phyloP scores from a whole-genome alignment of 1,140 invertebrate species.

The Venturia canescens region DNA sequence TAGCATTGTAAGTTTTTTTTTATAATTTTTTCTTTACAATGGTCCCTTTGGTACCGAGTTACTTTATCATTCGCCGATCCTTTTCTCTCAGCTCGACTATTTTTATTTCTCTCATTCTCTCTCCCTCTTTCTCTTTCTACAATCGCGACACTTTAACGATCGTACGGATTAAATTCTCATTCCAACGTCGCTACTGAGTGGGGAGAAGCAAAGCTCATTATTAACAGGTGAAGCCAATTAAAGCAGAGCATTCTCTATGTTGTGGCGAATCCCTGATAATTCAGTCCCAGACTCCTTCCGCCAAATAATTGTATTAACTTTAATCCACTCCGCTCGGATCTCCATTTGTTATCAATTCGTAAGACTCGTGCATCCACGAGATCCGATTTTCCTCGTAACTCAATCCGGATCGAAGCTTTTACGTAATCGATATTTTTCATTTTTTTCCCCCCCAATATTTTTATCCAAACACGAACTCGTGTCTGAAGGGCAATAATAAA shows the following conservation, averaged over 20 bases:
- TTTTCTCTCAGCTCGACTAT: background rate
- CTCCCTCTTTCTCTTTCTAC: background rate
- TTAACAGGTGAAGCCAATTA: conserved; percentile 33
- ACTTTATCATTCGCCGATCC: conserved; percentile 26
- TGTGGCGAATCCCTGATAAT: conserved; percentile 31
- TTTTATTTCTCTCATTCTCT: conserved; percentile 8
- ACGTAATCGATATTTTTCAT: too few species aligned
- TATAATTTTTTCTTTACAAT: background rate
- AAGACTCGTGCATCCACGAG: background rate
- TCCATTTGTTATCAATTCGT: background rate
- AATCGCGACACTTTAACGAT: conserved; percentile 21
- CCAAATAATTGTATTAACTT: conserved; percentile 16
- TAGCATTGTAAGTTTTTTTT: conserved; percentile 1
- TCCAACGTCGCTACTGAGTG: conserved; percentile 4
- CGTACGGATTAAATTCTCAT: conserved; percentile 36
- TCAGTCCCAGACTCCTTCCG: background rate
- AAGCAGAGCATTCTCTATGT: conserved; percentile 12
- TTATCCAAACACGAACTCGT: background rate
- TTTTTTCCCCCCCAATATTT: background rate
- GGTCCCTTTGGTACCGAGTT: background rate
- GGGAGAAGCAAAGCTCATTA: conserved; percentile 25
- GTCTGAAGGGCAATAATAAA: background rate
- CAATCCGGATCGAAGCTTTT: background rate
- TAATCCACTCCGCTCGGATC: background rate
- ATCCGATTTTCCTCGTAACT: background rate